Base-by-base conservation (phyloP, 2,113 vertebrate genomes). In the Spea bombifrons region DNA sequence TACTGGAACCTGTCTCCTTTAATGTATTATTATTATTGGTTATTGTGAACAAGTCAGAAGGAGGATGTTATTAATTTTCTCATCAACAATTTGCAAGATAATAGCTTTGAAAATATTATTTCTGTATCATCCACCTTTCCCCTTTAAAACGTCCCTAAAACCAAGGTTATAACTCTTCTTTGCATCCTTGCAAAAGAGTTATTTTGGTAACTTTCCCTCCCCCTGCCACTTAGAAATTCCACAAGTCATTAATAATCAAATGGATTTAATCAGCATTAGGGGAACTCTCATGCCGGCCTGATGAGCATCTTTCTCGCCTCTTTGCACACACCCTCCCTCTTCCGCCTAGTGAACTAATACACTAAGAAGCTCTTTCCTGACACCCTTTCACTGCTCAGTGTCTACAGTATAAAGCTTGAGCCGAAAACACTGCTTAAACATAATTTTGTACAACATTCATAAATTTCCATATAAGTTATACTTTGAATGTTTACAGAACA, bases 161-260 rank as follows among this genome's bases (percentile, higher is more conserved):
- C 50, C 63, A 73, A 80, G 77, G 61, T 80, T 80, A 80, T 73
- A 80, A 80, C 50, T 78, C 47, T 65, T 66, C 49, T 67, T 70
- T 66, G 61, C 63, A 73, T 66, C 49, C 15, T 72, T 69, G 64
- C 53, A 48, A 72, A 17, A 30, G 68, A 72, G 69, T 66, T 78
- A 78, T 78, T 78, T 78, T 57, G 53, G 68, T 71, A 52, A 64
- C 57, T 66, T 44, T 78, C 63, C 77, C 77, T 73, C 77, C 77
- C 44, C 77, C 70, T 73, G 70, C 71, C 70, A 73, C 77, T 80
- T 79, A 79, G 43, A 72, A 79, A 79, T 79, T 80, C 71, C 50
- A 73, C 70, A 80, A 80, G 71, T 73, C 77, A 80, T 80, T 80
- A 80, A 80, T 80, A 80, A 80, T 73, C 71, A 73, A 73, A 73